phyloP scores from a whole-genome alignment of 2,113 vertebrate species.

The Megalops atlanticus region DNA sequence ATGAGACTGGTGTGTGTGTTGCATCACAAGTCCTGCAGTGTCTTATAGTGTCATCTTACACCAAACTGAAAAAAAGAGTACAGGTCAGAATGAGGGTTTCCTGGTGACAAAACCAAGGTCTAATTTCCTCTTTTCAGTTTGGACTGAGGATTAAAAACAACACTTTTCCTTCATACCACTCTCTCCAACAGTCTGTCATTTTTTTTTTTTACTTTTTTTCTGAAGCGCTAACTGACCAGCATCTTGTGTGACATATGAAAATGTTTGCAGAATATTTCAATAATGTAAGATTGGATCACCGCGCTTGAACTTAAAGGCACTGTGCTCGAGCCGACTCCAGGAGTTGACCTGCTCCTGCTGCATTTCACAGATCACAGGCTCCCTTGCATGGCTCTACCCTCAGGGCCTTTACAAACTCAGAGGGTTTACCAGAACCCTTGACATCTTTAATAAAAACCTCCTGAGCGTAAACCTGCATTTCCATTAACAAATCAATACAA shows the following conservation, averaged over 20 bases:
- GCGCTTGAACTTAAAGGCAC: no score
- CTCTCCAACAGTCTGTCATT: no score
- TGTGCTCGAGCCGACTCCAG: not conserved
- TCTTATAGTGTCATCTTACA: not conserved
- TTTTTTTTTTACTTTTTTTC: no score
- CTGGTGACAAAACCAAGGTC: not conserved
- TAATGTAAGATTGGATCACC: no score
- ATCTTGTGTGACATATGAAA: no score
- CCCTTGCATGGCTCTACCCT: not conserved
- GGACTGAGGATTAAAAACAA: no score
- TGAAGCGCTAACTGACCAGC: no score
- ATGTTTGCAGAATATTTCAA: no score
- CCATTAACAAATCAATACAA: slow-evolving; percentile 8
- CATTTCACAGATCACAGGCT: not conserved
- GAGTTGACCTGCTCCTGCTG: not conserved
- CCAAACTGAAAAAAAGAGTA: not conserved
- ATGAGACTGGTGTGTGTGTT: no score
- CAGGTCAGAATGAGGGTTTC: not conserved
- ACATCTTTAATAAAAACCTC: slow-evolving; percentile 5
- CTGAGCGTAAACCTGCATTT: not conserved
- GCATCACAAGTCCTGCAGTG: no score
- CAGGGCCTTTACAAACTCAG: not conserved
- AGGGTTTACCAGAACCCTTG: slow-evolving; percentile 3
- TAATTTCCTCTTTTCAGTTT: no score
- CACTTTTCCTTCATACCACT: no score